Conservation (phyloP, 2,113 vertebrate species). For the Herpetotheres cachinnans region DNA sequence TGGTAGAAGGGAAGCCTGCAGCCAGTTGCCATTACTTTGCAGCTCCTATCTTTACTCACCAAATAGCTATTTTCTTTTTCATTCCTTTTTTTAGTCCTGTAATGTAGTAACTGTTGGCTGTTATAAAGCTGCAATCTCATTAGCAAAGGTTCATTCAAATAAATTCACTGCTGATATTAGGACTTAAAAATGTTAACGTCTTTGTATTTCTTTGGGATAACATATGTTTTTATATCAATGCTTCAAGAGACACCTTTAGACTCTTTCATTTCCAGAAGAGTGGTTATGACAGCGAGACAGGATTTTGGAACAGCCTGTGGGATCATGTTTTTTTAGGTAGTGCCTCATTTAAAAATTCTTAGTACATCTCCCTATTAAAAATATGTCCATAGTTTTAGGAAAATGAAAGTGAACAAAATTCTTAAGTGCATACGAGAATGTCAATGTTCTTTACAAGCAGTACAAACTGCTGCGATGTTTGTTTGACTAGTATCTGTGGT, state of each 20-base stretch:
- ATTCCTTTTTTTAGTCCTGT: neutral
- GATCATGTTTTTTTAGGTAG: neutral
- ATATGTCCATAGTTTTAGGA: neutral
- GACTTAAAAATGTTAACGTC: neutral
- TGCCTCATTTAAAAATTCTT: neutral
- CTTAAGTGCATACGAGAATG: neutral
- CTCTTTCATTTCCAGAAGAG: neutral
- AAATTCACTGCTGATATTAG: neutral
- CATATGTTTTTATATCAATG: neutral
- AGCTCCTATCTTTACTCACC: neutral
- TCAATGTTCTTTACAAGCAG: neutral
- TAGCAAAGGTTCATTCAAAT: neutral
- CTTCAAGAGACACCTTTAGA: neutral
- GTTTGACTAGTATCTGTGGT: neutral
- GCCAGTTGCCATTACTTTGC: neutral
- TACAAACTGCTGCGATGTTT: neutral
- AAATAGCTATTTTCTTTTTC: constrained; percentile 5
- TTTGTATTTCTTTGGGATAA: neutral
- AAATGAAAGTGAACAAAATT: neutral
- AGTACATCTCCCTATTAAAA: neutral
- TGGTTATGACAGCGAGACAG: neutral
- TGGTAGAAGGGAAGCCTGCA: constrained; percentile 2
- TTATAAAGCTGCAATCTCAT: neutral
- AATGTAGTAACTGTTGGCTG: neutral
- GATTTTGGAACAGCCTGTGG: neutral